phyloP scores from a whole-genome alignment of 2,113 vertebrate genomes.

The Petromus typicus region DNA sequence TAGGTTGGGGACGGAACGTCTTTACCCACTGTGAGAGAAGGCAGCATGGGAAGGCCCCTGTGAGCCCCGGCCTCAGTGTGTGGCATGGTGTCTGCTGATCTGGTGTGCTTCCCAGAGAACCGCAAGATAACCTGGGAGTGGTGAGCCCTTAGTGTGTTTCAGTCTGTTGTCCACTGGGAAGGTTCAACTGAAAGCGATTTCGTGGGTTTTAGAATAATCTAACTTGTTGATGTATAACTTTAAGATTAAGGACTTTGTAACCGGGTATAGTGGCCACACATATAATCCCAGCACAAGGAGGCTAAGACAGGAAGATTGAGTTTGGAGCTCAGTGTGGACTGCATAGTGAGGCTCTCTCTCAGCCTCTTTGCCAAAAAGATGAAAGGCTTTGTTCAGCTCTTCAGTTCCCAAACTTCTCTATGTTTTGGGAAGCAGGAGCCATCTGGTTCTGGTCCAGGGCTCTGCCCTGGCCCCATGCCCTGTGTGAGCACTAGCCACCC shows the following conservation, averaged over 20 bases:
- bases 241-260: neutral
- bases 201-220: neutral
- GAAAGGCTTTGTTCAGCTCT: neutral
- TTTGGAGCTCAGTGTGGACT: neutral
- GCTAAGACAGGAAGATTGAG: neutral
- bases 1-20: neutral
- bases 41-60: neutral
- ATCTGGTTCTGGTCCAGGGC: neutral
- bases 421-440: neutral
- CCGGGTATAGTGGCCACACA: neutral
- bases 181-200: neutral
- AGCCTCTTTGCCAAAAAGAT: neutral
- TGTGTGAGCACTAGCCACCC: accelerated
- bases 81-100: neutral
- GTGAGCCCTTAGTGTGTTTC: neutral
- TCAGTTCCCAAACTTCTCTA: no score
- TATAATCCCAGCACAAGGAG: neutral
- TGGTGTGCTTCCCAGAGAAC: accelerated
- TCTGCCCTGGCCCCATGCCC: neutral
- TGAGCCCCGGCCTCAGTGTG: neutral
- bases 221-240: neutral
- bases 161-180: neutral
- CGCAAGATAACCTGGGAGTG: accelerated
- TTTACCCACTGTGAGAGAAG: neutral
- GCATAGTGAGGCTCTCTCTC: neutral